Conservation (phyloP, 2,888 invertebrate species). For the Athalia rosae region DNA sequence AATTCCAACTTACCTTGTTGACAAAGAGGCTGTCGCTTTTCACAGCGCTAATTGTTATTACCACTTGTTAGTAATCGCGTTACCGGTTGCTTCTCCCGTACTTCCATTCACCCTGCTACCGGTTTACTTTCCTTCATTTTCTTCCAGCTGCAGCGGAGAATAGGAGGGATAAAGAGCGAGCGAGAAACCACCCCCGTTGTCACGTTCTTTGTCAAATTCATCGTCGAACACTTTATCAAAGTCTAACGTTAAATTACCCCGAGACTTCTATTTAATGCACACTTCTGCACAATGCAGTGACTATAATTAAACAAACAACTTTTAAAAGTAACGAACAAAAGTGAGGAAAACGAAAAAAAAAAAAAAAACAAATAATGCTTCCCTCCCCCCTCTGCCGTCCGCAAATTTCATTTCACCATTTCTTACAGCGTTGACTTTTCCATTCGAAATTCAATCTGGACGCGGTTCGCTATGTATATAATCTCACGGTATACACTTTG, state of each 20-base stretch:
- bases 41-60: constrained; percentile 55
- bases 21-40: constrained; percentile 36
- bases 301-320: too few relatives aligned
- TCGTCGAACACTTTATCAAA: neutral
- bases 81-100: constrained; percentile 32
- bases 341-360: too few relatives aligned
- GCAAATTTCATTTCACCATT: too few relatives aligned
- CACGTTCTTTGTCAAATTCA: neutral
- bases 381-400: neutral
- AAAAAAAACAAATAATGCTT: neutral
- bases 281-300: too few relatives aligned
- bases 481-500: constrained; percentile 52
- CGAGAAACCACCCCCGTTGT: neutral
- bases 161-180: neutral
- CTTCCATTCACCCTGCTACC: constrained; percentile 5
- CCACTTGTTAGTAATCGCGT: constrained; percentile 55
- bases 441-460: too few relatives aligned
- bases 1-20: constrained; percentile 24
- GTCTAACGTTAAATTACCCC: neutral
- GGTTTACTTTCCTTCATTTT: neutral
- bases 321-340: too few relatives aligned
- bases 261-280: neutral
- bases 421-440: too few relatives aligned
- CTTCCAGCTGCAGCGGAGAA: neutral
- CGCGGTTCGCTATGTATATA: constrained; percentile 40